These are phyloP conservation scores for Bradynema listronoti DNA, from an alignment of 1,140 invertebrate genomes.

Conservation along the genomic window DNA sequence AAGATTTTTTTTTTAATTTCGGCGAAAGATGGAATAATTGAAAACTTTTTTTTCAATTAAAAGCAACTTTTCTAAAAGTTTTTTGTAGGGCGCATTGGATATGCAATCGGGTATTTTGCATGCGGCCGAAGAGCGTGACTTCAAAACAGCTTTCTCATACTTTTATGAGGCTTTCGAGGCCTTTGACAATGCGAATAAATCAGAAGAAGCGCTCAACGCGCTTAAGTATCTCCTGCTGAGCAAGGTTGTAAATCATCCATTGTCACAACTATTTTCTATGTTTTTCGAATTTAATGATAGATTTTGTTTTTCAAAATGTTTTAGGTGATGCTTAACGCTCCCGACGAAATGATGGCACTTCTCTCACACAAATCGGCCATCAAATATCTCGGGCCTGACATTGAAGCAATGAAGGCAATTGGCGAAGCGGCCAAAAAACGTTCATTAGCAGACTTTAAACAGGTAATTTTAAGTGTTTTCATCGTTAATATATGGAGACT, in stretches of 20 bases:
- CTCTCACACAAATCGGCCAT: constrained; percentile 91
- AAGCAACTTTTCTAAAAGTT: not conserved
- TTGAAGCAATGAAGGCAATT: constrained; percentile 89
- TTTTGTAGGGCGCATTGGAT: constrained; percentile 68
- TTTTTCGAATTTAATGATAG: not conserved
- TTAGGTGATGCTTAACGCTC: constrained; percentile 60
- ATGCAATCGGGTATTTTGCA: constrained; percentile 93
- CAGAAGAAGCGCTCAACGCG: constrained; percentile 79
- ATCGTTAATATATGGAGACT: no score
- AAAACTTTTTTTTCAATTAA: no score
- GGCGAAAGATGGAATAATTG: no score
- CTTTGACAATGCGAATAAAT: constrained; percentile 77
- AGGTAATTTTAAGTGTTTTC: no score
- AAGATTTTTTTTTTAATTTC: no score
- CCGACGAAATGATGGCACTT: constrained; percentile 91
- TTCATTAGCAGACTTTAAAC: constrained; percentile 81
- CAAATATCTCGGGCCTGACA: constrained; percentile 88
- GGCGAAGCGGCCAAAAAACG: constrained; percentile 89
- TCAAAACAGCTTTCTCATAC: constrained; percentile 99
- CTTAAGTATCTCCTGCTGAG: constrained; percentile 98
- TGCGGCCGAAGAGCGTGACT: constrained; percentile 96
- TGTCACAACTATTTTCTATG: not conserved
- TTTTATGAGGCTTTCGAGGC: constrained; percentile 99
- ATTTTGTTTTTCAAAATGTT: constrained; percentile 12
- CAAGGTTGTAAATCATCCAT: constrained; percentile 75